phyloP scores from a whole-genome alignment of 2,113 vertebrate genomes.

The Psilopsiagon aurifrons region DNA sequence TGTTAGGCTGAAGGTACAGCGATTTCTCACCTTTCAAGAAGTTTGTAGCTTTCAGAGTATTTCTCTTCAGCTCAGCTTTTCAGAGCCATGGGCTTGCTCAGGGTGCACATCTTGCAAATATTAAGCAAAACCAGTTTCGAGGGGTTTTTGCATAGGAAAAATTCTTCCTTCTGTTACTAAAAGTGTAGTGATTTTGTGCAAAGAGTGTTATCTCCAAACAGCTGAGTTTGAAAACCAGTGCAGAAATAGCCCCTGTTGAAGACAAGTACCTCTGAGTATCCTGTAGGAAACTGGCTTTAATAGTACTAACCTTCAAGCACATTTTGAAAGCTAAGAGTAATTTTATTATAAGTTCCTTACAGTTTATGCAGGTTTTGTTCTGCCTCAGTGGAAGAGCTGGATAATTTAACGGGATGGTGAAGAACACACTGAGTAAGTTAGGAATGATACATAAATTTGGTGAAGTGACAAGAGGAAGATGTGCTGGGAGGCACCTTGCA shows the following conservation, averaged over 20 bases:
- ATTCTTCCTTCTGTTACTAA: background rate
- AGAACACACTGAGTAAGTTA: background rate
- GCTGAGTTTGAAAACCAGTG: background rate
- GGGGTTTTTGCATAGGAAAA: background rate
- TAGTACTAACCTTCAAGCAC: background rate
- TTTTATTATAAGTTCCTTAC: background rate
- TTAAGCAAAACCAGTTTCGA: background rate
- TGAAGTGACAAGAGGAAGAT: background rate
- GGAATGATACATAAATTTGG: background rate
- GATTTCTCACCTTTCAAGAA: background rate
- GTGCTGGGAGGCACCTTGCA: background rate
- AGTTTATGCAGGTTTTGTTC: background rate
- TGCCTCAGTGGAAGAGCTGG: background rate
- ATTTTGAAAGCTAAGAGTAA: background rate
- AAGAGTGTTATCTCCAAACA: background rate
- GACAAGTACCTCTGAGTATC: background rate
- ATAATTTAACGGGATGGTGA: background rate
- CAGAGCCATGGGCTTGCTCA: background rate
- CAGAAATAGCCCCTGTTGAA: background rate
- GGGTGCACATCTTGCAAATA: background rate
- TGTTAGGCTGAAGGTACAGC: background rate
- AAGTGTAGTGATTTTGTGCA: background rate
- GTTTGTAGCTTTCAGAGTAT: background rate
- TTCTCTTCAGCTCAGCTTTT: background rate
- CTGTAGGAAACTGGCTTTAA: background rate